Evolutionary conservation across 2,888 invertebrate species (phyloP).

Genomic region (Pristionchus mayeri): DNA sequence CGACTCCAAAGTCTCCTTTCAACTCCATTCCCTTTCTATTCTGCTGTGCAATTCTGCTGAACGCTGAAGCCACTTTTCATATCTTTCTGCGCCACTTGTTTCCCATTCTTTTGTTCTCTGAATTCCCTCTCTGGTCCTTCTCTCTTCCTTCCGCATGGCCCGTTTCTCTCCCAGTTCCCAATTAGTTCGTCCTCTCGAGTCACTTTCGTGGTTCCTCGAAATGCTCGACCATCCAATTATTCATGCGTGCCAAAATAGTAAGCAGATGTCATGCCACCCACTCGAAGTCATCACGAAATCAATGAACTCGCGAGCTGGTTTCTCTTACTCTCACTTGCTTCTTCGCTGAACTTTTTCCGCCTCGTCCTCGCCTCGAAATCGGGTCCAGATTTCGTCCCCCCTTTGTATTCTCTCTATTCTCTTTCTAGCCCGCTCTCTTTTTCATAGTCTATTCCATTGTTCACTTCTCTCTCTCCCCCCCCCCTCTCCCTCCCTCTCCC

Average conservation of each 20-base stretch:
- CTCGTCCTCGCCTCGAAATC: slow-evolving; percentile 8
- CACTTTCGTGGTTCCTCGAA: not conserved
- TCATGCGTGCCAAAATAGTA: too few species aligned
- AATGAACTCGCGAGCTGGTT: too few species aligned
- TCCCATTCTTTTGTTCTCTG: too few species aligned
- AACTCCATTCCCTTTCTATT: not conserved
- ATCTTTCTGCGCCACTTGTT: too few species aligned
- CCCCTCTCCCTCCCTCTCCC: not conserved
- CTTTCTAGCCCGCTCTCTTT: slow-evolving; percentile 4
- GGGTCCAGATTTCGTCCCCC: slow-evolving; percentile 31
- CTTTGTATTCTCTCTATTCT: slow-evolving; percentile 17
- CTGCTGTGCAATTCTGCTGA: too few species aligned
- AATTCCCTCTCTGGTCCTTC: too few species aligned
- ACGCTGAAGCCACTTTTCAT: too few species aligned
- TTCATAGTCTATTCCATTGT: slow-evolving; percentile 14
- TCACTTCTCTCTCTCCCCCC: not conserved
- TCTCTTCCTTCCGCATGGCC: not conserved
- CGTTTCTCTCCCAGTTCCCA: not conserved
- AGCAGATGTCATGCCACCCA: not conserved
- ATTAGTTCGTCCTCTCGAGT: not conserved
- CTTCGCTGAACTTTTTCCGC: not conserved
- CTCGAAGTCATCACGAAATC: not conserved
- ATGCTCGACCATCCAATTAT: too few species aligned
- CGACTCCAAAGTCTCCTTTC: not conserved
- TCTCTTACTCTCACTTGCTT: not conserved